phyloP scores from a whole-genome alignment of 2,888 invertebrate genomes.

The Drosophila quasianomalipes region DNA sequence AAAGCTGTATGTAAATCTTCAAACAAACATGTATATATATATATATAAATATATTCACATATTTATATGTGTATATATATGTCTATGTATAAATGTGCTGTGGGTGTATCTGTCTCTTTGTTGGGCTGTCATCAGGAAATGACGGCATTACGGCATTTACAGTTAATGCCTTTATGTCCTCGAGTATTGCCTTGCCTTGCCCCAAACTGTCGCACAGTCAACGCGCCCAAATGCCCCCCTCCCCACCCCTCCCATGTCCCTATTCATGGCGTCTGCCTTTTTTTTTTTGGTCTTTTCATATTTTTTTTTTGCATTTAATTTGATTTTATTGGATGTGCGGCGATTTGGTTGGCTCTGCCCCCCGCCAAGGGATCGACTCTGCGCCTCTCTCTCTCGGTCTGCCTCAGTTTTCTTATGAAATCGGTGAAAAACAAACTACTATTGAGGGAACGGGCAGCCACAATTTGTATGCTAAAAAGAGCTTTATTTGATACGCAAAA shows the following conservation, averaged over 20 bases:
- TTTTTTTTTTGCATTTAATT: constrained; percentile 68
- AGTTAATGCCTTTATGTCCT: constrained; percentile 79
- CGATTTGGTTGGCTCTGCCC: constrained; percentile 16
- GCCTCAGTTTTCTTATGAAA: constrained; percentile 2
- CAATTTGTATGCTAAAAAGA: constrained; percentile 53
- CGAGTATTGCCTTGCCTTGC: constrained; percentile 57
- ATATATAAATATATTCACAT: not conserved
- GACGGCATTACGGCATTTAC: constrained; percentile 79
- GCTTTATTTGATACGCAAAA: constrained; percentile 3
- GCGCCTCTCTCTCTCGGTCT: not conserved
- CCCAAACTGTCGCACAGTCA: constrained; percentile 3
- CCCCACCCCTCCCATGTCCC: not conserved
- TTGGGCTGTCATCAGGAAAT: constrained; percentile 73
- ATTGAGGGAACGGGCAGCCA: constrained; percentile 19
- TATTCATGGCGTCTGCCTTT: constrained; percentile 13
- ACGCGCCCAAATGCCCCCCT: not conserved
- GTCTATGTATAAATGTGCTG: constrained; percentile 7
- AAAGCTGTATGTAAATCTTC: constrained; percentile 19
- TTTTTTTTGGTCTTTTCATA: constrained; percentile 16
- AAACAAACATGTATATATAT: not conserved
- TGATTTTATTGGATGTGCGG: constrained; percentile 67
- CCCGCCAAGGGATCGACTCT: constrained; percentile 5
- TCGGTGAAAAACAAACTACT: constrained; percentile 34
- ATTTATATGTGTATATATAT: not conserved
- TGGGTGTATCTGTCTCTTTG: constrained; percentile 46